phyloP scores from a whole-genome alignment of 2,888 invertebrate genomes.

The Atethmia centrago region DNA sequence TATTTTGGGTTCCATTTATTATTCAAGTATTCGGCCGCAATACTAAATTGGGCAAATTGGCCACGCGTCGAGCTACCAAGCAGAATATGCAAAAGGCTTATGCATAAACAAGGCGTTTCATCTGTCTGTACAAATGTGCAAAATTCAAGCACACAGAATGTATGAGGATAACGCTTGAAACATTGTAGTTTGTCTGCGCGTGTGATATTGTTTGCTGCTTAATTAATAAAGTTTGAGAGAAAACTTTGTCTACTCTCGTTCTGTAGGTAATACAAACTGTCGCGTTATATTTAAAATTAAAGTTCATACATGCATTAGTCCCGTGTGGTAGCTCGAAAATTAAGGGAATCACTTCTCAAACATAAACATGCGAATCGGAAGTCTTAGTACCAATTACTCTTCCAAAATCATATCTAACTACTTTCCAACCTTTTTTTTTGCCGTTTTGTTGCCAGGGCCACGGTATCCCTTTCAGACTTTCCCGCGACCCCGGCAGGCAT shows the following conservation, averaged over 20 bases:
- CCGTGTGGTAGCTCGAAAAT: too few species aligned
- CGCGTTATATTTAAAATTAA: not conserved
- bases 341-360: not conserved
- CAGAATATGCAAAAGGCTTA: conserved; percentile 70
- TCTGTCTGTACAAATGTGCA: conserved; percentile 46
- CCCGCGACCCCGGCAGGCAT: too few species aligned
- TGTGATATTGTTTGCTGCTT: conserved; percentile 36
- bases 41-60: conserved; percentile 66
- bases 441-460: too few species aligned
- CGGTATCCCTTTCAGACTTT: too few species aligned
- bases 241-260: conserved; percentile 19
- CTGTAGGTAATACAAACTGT: not conserved
- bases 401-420: not conserved
- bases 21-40: conserved; percentile 52
- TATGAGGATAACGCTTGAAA: conserved; percentile 25
- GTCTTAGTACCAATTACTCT: not conserved
- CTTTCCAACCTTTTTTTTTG: too few species aligned
- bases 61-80: conserved; percentile 50
- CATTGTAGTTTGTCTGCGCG: conserved; percentile 22
- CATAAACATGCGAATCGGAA: not conserved
- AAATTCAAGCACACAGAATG: conserved; percentile 42
- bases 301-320: not conserved
- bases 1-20: conserved; percentile 54
- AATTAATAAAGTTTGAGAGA: conserved; percentile 50
- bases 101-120: conserved; percentile 69